phyloP scores from a whole-genome alignment of 2,797 vertebrate species.

The Brotula barbata region DNA sequence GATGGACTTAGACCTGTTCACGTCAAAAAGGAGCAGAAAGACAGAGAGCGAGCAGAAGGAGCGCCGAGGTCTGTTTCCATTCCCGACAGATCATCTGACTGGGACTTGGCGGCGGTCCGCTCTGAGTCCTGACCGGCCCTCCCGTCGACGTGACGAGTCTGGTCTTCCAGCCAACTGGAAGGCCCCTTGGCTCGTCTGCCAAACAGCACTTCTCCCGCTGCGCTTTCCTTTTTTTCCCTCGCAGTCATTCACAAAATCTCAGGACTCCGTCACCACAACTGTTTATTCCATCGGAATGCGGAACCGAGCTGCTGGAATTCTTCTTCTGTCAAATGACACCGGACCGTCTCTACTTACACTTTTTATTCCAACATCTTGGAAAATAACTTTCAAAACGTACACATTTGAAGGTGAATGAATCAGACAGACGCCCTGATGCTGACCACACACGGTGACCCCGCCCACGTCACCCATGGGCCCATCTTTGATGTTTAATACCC shows the following conservation, averaged over 20 bases:
- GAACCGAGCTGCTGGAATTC: background rate
- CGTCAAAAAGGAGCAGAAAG: too few species aligned
- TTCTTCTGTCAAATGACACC: background rate
- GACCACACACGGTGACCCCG: slow-evolving; percentile 44
- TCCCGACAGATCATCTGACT: too few species aligned
- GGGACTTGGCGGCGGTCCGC: too few species aligned
- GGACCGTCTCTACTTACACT: background rate
- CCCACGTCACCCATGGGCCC: slow-evolving; percentile 30
- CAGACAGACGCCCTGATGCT: slow-evolving; percentile 22
- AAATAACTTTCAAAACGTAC: background rate
- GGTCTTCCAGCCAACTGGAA: too few species aligned
- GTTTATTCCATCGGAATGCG: background rate
- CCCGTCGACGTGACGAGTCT: too few species aligned
- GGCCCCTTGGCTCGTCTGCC: background rate
- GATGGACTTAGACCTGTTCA: too few species aligned
- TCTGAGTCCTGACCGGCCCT: too few species aligned
- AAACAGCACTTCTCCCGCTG: background rate
- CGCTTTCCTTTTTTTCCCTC: background rate
- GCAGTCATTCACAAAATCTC: slow-evolving; percentile 4
- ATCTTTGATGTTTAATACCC: slow-evolving; percentile 55
- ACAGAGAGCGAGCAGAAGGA: too few species aligned
- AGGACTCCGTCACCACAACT: background rate
- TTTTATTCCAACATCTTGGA: too few species aligned
- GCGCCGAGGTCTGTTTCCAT: too few species aligned
- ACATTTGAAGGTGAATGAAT: background rate